Percentiles rank a stretch among this genome's conserved stretches.
These are phyloP conservation scores for Nephrotoma appendiculata DNA, from an alignment of 2,888 invertebrate genomes.

Conservation along the genomic window DNA sequence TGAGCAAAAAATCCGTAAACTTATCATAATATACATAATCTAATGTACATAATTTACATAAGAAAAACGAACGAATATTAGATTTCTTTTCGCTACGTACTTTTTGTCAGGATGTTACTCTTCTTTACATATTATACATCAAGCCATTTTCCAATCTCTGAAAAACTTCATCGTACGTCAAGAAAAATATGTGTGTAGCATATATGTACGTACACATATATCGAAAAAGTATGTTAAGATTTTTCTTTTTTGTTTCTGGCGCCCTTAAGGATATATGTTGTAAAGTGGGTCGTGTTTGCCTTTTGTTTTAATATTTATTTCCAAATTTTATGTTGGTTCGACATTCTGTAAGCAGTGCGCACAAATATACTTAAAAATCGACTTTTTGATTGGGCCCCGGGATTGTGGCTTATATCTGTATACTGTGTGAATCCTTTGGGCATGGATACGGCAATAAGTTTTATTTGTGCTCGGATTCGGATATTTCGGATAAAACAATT, in stretches of 20 bases:
- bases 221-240: neutral
- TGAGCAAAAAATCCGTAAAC: neutral
- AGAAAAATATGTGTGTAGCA: neutral
- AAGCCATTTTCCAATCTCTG: neutral
- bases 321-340: neutral
- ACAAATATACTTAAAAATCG: neutral
- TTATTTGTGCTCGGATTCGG: neutral
- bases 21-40: neutral
- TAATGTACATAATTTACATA: neutral
- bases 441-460: neutral
- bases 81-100: neutral
- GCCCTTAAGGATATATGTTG: neutral
- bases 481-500: no score
- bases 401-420: neutral
- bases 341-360: neutral
- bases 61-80: neutral
- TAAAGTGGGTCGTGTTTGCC: neutral
- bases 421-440: neutral
- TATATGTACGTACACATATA: neutral
- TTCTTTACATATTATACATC: neutral
- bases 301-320: neutral
- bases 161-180: neutral
- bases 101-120: neutral
- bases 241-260: neutral
- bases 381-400: neutral